Evolutionary conservation across 1,140 invertebrate species (phyloP), one percentile per base, ranked within the genome.

Genomic region (Drosophila teissieri): DNA sequence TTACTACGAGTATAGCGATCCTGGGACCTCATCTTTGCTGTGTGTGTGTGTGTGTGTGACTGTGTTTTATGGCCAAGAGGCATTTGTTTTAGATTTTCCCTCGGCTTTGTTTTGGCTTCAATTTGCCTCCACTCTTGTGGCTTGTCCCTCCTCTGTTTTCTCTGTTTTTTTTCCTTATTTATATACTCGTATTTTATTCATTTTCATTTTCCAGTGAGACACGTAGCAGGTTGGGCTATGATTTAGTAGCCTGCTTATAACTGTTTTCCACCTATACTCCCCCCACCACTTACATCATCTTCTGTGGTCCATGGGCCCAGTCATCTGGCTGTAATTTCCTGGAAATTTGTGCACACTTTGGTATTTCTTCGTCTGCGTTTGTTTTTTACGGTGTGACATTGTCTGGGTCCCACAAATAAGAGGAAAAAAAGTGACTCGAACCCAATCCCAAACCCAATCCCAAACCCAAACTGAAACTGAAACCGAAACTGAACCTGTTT

Each of bases 281-380:
- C 63, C 42, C 49, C 31, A 19, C 46, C 34, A 57, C 54, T 70
- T 70, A 48, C 65, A 70, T 69, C 68, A 70, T 80, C 76, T 77
- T 54, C 68, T 83, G 75, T 88, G 73, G 74, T 77, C 64, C 73
- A 69, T 56, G 78, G 48, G 45, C 72, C 40, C 56, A 56, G 40
- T 56, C 56, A 77, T 78, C 64, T 69, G 74, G 55, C 69, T 80
- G 77, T 91, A 83, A 91, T 79, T 91, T 91, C 89, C 88, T 70
- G 84, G 89, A 91, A 91, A 89, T 89, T 85, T 82, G 89, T 91
- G 89, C 89, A 91, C 89, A 91, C 89, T 85, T 91, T 79, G 89
- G 89, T 91, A 91, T 91, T 89, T 78, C 80, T 51, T 90, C 83
- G 76, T 45, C 36, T 40, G 40, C 55, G 46, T 63, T 58, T 73